Percentiles rank a stretch among this genome's conserved stretches.
Conservation (phyloP, 2,113 vertebrate species). For the Bucco capensis region DNA sequence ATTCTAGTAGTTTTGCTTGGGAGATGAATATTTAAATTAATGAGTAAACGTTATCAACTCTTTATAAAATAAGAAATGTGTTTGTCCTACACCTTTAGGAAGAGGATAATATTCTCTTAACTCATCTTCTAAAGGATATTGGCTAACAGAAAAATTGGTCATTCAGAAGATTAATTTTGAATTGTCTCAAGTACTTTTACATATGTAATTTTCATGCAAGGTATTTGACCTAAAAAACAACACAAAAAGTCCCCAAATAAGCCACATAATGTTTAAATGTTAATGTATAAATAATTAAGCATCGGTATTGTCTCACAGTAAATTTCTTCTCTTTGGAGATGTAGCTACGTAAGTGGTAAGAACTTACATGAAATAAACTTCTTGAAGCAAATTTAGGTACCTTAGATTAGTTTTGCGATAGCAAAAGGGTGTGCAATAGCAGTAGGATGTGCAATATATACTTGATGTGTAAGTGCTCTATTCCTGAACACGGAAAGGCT, state of each 20-base stretch:
- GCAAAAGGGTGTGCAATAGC: not conserved
- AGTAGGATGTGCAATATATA: not conserved
- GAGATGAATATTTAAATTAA: not conserved
- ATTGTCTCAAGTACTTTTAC: not conserved
- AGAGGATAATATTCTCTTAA: not conserved
- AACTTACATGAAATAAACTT: not conserved
- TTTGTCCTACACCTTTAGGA: not conserved
- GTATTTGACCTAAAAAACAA: not conserved
- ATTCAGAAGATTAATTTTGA: not conserved
- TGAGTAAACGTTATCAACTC: not conserved
- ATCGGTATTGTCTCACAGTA: not conserved
- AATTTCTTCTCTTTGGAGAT: not conserved
- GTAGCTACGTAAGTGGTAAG: not conserved
- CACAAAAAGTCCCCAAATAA: not conserved
- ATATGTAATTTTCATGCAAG: not conserved
- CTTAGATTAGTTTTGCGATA: not conserved
- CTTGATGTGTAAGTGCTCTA: not conserved
- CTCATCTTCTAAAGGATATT: not conserved
- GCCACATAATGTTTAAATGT: not conserved
- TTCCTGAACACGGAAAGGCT: not conserved
- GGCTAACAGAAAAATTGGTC: not conserved
- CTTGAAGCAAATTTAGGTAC: not conserved
- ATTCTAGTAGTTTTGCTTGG: not conserved
- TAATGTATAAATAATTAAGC: not conserved
- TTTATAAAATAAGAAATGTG: not conserved